Evolutionary conservation across 2,113 vertebrate species (phyloP).

Genomic region (Gasterosteus nipponicus): DNA sequence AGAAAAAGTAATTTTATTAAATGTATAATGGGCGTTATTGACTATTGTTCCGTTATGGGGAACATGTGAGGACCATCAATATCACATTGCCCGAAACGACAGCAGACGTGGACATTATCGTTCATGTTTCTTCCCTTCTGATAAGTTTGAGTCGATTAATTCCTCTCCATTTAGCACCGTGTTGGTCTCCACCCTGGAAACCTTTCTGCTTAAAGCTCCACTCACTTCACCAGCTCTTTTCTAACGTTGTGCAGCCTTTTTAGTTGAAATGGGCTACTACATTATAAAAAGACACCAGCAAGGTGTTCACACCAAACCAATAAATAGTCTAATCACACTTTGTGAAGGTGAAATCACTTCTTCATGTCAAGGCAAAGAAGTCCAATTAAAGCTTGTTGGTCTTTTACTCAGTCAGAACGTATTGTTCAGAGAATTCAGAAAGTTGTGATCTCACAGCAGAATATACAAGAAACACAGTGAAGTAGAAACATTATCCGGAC

Average conservation of each 20-base stretch:
- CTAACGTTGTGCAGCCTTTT: not conserved
- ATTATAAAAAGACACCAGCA: not conserved
- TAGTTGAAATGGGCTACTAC: not conserved
- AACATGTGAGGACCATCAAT: no score
- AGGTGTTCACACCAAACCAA: not conserved
- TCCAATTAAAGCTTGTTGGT: not conserved
- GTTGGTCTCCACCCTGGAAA: not conserved
- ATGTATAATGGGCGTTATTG: no score
- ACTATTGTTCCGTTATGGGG: no score
- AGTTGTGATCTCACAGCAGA: not conserved
- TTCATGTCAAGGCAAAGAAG: not conserved
- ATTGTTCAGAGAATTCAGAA: not conserved
- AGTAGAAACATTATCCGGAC: conserved; percentile 27
- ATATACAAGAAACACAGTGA: conserved; percentile 9
- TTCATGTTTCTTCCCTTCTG: not conserved
- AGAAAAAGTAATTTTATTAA: no score
- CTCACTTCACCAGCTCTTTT: not conserved
- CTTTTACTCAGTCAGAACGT: not conserved
- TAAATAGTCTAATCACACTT: not conserved
- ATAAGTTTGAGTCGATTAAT: not conserved
- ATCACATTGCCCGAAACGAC: no score
- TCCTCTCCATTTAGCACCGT: no score
- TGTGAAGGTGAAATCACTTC: not conserved
- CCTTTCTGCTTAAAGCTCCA: not conserved
- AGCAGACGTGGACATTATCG: not conserved